phyloP scores from a whole-genome alignment of 2,113 vertebrate species.

The Caranx ignobilis region DNA sequence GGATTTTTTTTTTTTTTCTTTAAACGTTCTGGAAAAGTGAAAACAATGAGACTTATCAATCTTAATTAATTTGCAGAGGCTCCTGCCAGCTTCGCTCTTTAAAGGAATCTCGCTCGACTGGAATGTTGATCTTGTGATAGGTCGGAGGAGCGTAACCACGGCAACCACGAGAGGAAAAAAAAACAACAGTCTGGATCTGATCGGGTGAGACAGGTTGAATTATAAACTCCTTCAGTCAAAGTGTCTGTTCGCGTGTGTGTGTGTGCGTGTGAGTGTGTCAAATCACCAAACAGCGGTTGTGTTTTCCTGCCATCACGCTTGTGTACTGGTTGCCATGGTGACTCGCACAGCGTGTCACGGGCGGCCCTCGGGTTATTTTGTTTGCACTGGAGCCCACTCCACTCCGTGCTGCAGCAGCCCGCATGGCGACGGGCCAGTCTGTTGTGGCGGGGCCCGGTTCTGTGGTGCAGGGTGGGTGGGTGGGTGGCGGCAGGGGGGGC shows the following conservation, averaged over 20 bases:
- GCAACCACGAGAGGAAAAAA: neutral
- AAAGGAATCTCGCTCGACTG: constrained; percentile 33
- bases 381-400: constrained; percentile 50
- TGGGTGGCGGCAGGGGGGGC: constrained; percentile 19
- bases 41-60: constrained; percentile 78
- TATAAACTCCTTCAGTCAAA: constrained; percentile 22
- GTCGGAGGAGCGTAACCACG: constrained; percentile 19
- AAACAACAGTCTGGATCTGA: constrained; percentile 28
- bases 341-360: constrained; percentile 59
- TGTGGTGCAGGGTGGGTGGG: constrained; percentile 20
- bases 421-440: constrained; percentile 27
- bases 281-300: constrained; percentile 34
- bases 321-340: constrained; percentile 68
- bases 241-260: constrained; percentile 27
- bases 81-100: constrained; percentile 20
- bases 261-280: constrained; percentile 39
- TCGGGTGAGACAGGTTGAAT: constrained; percentile 48
- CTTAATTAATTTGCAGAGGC: constrained; percentile 53
- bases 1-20: constrained; percentile 63
- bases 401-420: constrained; percentile 20
- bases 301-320: constrained; percentile 61
- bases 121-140: constrained; percentile 65
- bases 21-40: constrained; percentile 59
- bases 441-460: constrained; percentile 34
- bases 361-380: constrained; percentile 56